Evolutionary conservation across 2,797 vertebrate species (phyloP).

Genomic region (Macroramphosus scolopax): DNA sequence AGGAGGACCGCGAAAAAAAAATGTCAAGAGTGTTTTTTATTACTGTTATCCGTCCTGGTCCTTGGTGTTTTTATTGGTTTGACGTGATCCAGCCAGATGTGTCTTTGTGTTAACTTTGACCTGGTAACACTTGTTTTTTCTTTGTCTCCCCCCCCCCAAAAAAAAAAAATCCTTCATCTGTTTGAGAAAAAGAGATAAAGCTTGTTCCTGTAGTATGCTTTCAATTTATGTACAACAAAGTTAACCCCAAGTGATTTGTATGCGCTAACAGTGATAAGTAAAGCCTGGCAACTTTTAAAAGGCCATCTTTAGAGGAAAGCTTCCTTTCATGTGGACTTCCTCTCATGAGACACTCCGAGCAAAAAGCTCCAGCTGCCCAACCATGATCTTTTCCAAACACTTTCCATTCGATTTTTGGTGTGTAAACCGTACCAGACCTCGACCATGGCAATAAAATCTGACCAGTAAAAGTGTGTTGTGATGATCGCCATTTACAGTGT

Average conservation of each 20-base stretch:
- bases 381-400: too few relatives aligned
- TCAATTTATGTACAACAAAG: constrained; percentile 33
- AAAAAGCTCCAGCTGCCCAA: too few relatives aligned
- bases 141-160: constrained; percentile 13
- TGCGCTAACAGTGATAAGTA: constrained; percentile 24
- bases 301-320: constrained; percentile 18
- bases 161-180: background rate
- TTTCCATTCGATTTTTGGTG: too few relatives aligned
- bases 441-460: too few relatives aligned
- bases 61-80: constrained; percentile 47
- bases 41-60: constrained; percentile 41
- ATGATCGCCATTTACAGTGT: too few relatives aligned
- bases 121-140: constrained; percentile 37
- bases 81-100: constrained; percentile 63
- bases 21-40: constrained; percentile 45
- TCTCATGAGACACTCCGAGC: too few relatives aligned
- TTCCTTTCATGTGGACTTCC: constrained; percentile 27
- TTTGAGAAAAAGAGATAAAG: constrained; percentile 12
- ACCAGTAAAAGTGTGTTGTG: too few relatives aligned
- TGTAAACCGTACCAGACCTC: too few relatives aligned
- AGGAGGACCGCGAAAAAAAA: constrained; percentile 16
- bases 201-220: constrained; percentile 37
- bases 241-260: constrained; percentile 32
- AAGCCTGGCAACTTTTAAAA: constrained; percentile 38
- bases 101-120: constrained; percentile 53